Evolutionary conservation across 2,888 invertebrate genomes (phyloP).

Genomic region (Sarcophaga carnaria): DNA sequence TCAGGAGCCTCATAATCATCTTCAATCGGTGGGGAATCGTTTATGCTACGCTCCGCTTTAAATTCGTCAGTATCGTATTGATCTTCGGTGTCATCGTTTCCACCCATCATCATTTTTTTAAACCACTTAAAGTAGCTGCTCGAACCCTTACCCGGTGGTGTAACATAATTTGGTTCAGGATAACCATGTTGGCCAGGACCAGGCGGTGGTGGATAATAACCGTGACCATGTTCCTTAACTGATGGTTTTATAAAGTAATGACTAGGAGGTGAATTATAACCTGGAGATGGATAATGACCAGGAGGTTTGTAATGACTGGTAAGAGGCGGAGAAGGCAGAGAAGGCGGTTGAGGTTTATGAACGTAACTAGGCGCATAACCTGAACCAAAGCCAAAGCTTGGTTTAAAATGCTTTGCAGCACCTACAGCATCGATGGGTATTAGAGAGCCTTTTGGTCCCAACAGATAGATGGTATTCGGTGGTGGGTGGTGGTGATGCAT

Average conservation of each 20-base stretch:
- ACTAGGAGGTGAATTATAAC: too few relatives aligned
- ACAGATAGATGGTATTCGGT: constrained; percentile 29
- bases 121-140: constrained; percentile 46
- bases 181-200: background rate
- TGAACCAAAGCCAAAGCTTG: background rate
- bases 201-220: background rate
- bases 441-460: constrained; percentile 47
- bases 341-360: too few relatives aligned
- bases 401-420: background rate
- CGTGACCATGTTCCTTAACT: background rate
- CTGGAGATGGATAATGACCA: too few relatives aligned
- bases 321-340: too few relatives aligned
- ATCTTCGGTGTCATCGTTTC: background rate
- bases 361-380: too few relatives aligned
- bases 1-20: too few relatives aligned
- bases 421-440: constrained; percentile 46
- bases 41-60: background rate
- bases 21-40: too few relatives aligned
- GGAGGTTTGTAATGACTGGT: too few relatives aligned
- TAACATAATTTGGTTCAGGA: background rate
- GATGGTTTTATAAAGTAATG: too few relatives aligned
- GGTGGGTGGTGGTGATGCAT: background rate
- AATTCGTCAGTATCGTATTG: background rate
- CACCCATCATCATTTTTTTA: constrained; percentile 37
- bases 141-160: background rate